phyloP scores from a whole-genome alignment of 2,888 invertebrate genomes.

The Megastigmus dorsalis region DNA sequence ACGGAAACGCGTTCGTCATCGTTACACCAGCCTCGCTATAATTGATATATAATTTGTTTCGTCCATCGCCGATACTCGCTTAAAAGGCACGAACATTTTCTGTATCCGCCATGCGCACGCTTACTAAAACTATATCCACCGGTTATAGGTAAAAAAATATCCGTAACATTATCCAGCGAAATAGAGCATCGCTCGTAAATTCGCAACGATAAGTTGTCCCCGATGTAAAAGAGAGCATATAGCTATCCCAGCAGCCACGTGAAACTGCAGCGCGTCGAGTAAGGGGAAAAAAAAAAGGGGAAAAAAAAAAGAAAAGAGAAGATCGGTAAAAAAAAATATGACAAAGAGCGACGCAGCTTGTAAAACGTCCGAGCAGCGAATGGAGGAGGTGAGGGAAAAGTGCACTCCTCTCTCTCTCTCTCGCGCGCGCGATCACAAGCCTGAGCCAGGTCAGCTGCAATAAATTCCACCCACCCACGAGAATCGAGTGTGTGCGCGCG shows the following conservation, averaged over 20 bases:
- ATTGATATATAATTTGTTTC: no score
- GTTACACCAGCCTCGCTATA: no score
- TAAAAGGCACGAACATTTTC: background rate
- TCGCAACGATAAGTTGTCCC: background rate
- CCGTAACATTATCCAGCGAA: background rate
- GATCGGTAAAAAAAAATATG: constrained; percentile 15
- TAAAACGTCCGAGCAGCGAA: constrained; percentile 1
- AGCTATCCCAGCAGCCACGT: no score
- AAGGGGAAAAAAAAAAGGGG: background rate
- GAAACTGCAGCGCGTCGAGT: constrained; percentile 5
- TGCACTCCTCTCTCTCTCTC: constrained; percentile 21
- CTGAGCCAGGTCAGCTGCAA: constrained; percentile 23
- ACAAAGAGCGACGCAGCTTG: constrained; percentile 8
- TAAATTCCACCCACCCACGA: constrained; percentile 45
- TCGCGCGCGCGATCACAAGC: background rate
- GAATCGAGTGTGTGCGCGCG: constrained; percentile 5
- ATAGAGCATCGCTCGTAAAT: constrained; percentile 4
- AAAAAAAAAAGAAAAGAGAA: constrained; percentile 2
- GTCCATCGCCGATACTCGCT: background rate
- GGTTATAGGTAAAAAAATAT: no score
- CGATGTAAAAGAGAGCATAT: background rate
- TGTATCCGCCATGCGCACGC: no score
- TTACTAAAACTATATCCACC: no score
- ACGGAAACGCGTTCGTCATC: no score
- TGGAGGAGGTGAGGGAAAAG: no score